A percentile compares a stretch with the other conserved stretches of the same genome.
Conservation (phyloP, 2,888 invertebrate species). For the Agrilus mali region DNA sequence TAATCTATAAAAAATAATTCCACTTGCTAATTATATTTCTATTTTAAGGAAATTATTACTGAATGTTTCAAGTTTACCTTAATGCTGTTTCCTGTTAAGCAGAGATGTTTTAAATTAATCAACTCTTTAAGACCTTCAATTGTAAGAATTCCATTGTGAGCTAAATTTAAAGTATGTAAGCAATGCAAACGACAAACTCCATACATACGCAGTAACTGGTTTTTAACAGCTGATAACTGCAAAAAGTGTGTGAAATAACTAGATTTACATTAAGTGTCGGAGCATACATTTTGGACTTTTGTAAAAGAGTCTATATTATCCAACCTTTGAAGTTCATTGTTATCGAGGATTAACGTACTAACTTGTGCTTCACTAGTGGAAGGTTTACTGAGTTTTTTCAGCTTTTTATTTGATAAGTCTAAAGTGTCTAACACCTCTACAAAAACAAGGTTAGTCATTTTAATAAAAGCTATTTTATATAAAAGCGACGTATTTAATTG, state of each 20-base stretch:
- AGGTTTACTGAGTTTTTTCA: conserved; percentile 71
- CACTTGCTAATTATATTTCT: not conserved
- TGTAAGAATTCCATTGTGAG: conserved; percentile 76
- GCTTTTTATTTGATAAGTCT: conserved; percentile 65
- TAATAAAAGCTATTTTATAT: not conserved
- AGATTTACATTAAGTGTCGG: conserved; percentile 4
- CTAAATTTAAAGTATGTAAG: conserved; percentile 68
- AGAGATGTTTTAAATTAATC: conserved; percentile 64
- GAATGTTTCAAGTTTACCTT: conserved; percentile 41
- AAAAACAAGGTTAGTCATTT: not conserved
- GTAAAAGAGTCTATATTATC: conserved; percentile 77
- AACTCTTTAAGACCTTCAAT: conserved; percentile 85
- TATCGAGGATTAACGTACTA: conserved; percentile 64
- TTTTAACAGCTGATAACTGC: conserved; percentile 74
- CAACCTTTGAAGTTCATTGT: conserved; percentile 76
- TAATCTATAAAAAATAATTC: no score
- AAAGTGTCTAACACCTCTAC: conserved; percentile 37
- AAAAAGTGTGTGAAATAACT: conserved; percentile 19
- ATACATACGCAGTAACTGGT: conserved; percentile 78
- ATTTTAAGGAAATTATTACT: not conserved
- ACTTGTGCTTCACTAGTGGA: conserved; percentile 55
- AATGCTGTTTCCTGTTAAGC: conserved; percentile 80
- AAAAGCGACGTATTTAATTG: no score
- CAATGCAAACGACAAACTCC: conserved; percentile 70
- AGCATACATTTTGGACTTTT: conserved; percentile 58